A percentile compares a stretch with the other conserved stretches of the same genome.
Conservation (phyloP, 1,140 invertebrate species). For the Drosophila grimshawi region DNA sequence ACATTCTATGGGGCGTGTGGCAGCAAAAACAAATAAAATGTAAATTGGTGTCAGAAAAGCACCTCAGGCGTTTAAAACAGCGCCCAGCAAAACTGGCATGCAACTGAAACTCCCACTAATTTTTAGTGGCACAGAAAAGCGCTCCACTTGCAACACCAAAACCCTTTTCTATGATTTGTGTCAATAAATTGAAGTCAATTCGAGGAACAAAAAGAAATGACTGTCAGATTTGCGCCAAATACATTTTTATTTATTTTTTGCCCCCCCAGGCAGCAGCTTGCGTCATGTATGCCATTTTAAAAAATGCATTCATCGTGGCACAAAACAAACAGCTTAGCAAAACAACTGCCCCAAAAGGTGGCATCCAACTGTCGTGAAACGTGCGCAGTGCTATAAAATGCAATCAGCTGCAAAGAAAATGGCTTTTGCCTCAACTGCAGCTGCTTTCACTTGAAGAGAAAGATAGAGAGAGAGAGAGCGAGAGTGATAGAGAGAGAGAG, state of each 20-base stretch:
- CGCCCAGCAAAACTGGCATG: constrained; percentile 25
- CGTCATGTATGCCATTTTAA: constrained; percentile 51
- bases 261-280: neutral
- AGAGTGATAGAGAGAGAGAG: constrained; percentile 7
- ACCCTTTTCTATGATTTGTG: constrained; percentile 46
- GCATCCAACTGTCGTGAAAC: constrained; percentile 35
- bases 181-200: constrained; percentile 56
- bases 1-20: neutral
- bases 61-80: constrained; percentile 21
- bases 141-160: constrained; percentile 22
- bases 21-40: constrained; percentile 62
- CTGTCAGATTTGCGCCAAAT: constrained; percentile 54
- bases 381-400: constrained; percentile 74
- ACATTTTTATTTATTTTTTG: constrained; percentile 58
- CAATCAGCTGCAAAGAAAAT: constrained; percentile 81
- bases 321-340: constrained; percentile 42
- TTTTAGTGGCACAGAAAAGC: constrained; percentile 9
- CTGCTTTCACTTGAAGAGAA: neutral
- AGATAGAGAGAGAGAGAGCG: neutral
- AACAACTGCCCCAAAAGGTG: neutral
- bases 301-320: constrained; percentile 66
- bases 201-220: constrained; percentile 24
- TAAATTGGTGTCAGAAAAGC: constrained; percentile 68
- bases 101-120: constrained; percentile 50
- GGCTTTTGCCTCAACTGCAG: constrained; percentile 64